These are phyloP conservation scores for Mobula hypostoma DNA, from an alignment of 2,113 vertebrate genomes.

Conservation along the genomic window DNA sequence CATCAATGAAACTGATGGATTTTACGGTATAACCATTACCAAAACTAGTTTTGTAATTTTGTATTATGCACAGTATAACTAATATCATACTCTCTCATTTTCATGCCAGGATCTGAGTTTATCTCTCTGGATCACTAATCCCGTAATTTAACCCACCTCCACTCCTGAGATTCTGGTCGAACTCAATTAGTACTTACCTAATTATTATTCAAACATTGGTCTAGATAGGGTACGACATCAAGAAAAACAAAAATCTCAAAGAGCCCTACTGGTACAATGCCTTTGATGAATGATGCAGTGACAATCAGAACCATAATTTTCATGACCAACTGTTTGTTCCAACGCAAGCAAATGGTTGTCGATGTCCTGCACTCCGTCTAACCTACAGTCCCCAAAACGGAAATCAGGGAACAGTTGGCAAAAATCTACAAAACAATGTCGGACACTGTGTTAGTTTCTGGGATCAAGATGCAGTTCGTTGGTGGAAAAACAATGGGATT, in stretches of 20 bases:
- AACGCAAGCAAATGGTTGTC: constrained; percentile 98
- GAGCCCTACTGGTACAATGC: neutral
- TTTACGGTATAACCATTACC: too few relatives aligned
- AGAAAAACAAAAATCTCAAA: neutral
- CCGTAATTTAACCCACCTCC: too few relatives aligned
- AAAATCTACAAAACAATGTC: constrained; percentile 99
- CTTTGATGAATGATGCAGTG: constrained; percentile 48
- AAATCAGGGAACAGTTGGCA: constrained; percentile 93
- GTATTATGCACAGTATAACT: too few relatives aligned
- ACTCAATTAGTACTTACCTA: too few relatives aligned
- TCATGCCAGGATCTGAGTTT: too few relatives aligned
- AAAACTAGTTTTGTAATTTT: too few relatives aligned
- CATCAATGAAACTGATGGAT: too few relatives aligned
- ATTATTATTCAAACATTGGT: too few relatives aligned
- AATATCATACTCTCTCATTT: too few relatives aligned
- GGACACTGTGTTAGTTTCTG: constrained; percentile 94
- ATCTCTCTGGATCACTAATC: too few relatives aligned
- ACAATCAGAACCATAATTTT: constrained; percentile 96
- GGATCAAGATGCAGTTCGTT: constrained; percentile 94
- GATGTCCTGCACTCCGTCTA: constrained; percentile 96
- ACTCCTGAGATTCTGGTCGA: neutral
- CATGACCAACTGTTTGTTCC: constrained; percentile 96
- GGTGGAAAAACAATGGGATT: constrained; percentile 97
- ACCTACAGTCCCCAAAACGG: constrained; percentile 93
- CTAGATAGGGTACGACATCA: too few relatives aligned